A percentile compares a stretch with the other conserved stretches of the same genome.
Conservation (phyloP, 2,888 invertebrate species). For the Netelia inedita region DNA sequence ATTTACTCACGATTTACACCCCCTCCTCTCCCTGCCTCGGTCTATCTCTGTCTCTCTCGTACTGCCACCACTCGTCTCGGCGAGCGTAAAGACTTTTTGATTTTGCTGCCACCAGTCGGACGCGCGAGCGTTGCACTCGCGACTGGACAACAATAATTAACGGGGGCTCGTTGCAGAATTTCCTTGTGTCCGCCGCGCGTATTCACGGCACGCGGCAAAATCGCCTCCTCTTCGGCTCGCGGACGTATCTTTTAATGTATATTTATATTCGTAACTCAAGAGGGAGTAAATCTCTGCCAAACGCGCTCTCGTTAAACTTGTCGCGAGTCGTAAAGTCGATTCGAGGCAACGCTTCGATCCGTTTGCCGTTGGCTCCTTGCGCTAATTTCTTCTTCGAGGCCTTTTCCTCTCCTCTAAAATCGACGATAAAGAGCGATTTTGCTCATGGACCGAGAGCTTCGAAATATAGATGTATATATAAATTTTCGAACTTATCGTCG, state of each 20-base stretch:
- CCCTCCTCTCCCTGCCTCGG: conserved; percentile 28
- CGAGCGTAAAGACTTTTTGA: conserved; percentile 23
- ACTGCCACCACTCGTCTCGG: conserved; percentile 23
- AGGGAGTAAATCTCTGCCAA: conserved; percentile 26
- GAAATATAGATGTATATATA: neutral
- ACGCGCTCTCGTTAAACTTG: conserved; percentile 28
- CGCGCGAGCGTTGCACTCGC: conserved; percentile 50
- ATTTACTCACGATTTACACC: conserved; percentile 65
- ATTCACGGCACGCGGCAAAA: neutral
- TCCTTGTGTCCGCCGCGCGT: neutral
- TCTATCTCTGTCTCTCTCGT: conserved; percentile 65
- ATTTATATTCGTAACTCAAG: conserved; percentile 23
- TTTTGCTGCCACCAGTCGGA: conserved; percentile 45
- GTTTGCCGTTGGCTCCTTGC: neutral
- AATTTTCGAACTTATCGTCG: neutral
- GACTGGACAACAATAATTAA: conserved; percentile 63
- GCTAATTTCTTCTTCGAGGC: too few species aligned
- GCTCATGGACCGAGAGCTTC: neutral
- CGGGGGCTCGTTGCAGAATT: conserved; percentile 5
- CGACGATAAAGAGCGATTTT: neutral
- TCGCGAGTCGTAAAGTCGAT: conserved; percentile 46
- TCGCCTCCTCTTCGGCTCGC: conserved; percentile 25
- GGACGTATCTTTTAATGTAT: conserved; percentile 45
- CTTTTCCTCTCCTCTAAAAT: neutral
- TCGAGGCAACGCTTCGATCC: conserved; percentile 30